Conservation (phyloP, 2,888 invertebrate genomes). For the Geotrupes spiniger region DNA sequence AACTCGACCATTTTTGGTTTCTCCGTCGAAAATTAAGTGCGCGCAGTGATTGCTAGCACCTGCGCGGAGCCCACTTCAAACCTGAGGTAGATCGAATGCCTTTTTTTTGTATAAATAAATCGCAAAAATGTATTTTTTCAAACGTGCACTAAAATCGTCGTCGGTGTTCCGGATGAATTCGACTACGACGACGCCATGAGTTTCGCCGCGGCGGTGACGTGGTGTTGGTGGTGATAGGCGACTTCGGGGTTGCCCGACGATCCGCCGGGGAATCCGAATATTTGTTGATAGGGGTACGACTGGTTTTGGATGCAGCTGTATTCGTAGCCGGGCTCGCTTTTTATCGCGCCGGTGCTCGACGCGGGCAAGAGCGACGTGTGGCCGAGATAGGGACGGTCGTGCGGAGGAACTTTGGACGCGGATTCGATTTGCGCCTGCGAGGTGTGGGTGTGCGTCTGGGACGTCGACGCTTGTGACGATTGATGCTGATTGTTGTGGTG, state of each 20-base stretch:
- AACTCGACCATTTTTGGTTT: too few species aligned
- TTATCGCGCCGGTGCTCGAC: constrained; percentile 46
- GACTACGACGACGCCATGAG: constrained; percentile 77
- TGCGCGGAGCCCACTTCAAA: too few species aligned
- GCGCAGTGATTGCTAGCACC: too few species aligned
- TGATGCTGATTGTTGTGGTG: constrained; percentile 31
- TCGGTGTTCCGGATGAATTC: too few species aligned
- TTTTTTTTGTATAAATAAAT: too few species aligned
- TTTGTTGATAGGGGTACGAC: constrained; percentile 54
- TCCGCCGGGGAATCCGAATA: constrained; percentile 55
- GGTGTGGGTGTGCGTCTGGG: constrained; percentile 21
- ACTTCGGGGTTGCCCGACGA: constrained; percentile 54
- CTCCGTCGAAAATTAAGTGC: too few species aligned
- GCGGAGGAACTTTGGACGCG: constrained; percentile 26
- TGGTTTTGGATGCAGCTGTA: constrained; percentile 49
- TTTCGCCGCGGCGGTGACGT: constrained; percentile 80
- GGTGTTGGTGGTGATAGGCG: constrained; percentile 81
- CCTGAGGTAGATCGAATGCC: too few species aligned
- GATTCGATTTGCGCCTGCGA: constrained; percentile 20
- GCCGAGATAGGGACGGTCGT: constrained; percentile 54
- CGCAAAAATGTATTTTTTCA: too few species aligned
- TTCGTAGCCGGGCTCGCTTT: constrained; percentile 50
- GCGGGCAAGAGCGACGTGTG: constrained; percentile 58
- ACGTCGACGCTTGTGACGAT: constrained; percentile 20
- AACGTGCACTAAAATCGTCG: too few species aligned